Base-by-base conservation (phyloP, 2,888 invertebrate species). In the Colostygia pectinataria region DNA sequence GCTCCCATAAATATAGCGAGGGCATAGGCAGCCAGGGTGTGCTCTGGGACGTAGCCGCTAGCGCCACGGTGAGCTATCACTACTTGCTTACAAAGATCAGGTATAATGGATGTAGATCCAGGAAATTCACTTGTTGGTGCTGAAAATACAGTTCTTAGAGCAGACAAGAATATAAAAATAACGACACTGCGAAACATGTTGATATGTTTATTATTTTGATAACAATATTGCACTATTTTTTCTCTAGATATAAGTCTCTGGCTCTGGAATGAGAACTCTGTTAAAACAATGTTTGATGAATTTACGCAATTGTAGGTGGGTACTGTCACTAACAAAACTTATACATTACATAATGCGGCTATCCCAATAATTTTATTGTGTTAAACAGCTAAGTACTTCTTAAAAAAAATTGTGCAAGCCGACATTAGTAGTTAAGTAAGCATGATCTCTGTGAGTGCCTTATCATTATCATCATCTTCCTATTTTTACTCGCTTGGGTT, bases 31-130 rank as follows among this genome's bases (percentile, higher is more conserved):
- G 80, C 87, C 13, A 87, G 74, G 0, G 89, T 89, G 49, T 89
- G 89, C 55, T 88, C 88, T 0, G 88, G 86, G 0, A 82, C 77
- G 53, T 89, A 89, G 1, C 88, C 89, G 27, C 87, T 85, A 13
- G 89, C 87, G 1, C 89, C 89, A 3, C 89, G 73, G 47, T 58
- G 58, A 1, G 57, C 39, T 25, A 54, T 62, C 29, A 55, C 47
- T 23, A 54, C 49, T 49, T 50, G 55, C 25, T 42, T 40, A 40
- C 51, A 51, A 6, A 51, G 23, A 37, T 51, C 51, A 12, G 36
- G 25, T 18, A 2, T 38, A 18, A 25, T 24, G 9, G 36, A 14
- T n/a, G 38, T 40, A n/a, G 5, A 15, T 23, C 15, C 37, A 12
- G 25, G 9, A 40, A 10, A 6, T 24, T 40, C 31, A 36, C 9